Base-by-base conservation (phyloP, 2,888 invertebrate genomes). In the Amphipyra tragopoginis region DNA sequence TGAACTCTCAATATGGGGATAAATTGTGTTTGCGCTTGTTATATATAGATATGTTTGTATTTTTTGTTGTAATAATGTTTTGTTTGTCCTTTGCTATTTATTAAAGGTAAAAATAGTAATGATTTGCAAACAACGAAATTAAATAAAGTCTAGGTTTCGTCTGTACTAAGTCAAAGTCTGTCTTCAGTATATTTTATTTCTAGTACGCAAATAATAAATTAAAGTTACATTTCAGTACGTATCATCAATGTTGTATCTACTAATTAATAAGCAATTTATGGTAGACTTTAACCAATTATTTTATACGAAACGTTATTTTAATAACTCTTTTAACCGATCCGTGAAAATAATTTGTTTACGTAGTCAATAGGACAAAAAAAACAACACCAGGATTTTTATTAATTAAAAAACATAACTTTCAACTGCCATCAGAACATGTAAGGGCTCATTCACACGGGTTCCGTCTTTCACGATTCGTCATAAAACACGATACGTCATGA, bases 1-100 rank as follows among this genome's bases (percentile, higher is more conserved):
- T 53, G 34, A 59, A 51, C 54, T 52, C 51, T 79, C 65, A 49
- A 68, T 77, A 71, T 63, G 11, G 15, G 33, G 48, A 52, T 50
- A 68, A 59, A 63, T 74, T 73, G 61, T 62, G 50, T 71, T 73
- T 67, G 64, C 34, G 26, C 21, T 65, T 50, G 53, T 51, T 57
- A 57, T 36, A 43, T 34, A 9, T 11, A 26, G 47, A 34, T 13
- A 42, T 66, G 29, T 72, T 52, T 66, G 38, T 11, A 15, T 10
- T 15, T 48, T 34, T 5, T 33, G 33, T 48, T 48, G 5, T 44
- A 53, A 58, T 53, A 66, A 43, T 39, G n/a, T 45, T 49, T n/a
- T 36, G 29, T 59, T 39, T 73, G 39, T 15, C 42, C 1, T 44
- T 40, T 15, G 29, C 29, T 29, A 29, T 29, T 10, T 29, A 7